A percentile compares a stretch with the other conserved stretches of the same genome.
These are phyloP conservation scores for Ptychadena robeensis DNA, from an alignment of 2,797 vertebrate genomes.

Conservation along the genomic window DNA sequence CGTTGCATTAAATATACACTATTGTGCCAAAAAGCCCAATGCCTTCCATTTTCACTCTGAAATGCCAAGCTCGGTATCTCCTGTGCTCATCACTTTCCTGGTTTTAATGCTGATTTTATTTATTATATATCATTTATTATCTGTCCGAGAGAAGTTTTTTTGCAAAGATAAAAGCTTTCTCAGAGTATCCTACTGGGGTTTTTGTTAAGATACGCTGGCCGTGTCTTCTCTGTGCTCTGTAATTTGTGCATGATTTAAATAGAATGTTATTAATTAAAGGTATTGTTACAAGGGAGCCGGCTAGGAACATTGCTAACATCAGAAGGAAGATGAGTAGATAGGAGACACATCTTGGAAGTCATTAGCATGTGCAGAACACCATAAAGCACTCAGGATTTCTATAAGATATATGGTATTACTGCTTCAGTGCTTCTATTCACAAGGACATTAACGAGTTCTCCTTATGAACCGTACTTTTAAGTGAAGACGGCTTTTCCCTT, in stretches of 20 bases:
- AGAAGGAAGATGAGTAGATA: conserved; percentile 29
- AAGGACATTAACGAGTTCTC: conserved; percentile 40
- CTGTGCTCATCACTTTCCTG: neutral
- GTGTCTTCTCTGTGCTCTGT: conserved; percentile 4
- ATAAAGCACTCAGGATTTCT: conserved; percentile 38
- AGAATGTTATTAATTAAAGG: conserved; percentile 46
- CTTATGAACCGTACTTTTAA: conserved; percentile 9
- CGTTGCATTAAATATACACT: too few species aligned
- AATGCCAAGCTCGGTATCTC: neutral
- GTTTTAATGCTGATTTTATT: conserved; percentile 2
- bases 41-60: neutral
- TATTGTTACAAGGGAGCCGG: conserved; percentile 28
- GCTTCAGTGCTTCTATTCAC: conserved; percentile 40
- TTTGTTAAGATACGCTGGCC: neutral
- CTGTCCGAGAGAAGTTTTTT: neutral
- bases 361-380: conserved; percentile 42
- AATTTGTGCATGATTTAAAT: conserved; percentile 31
- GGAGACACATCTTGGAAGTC: conserved; percentile 39
- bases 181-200: conserved; percentile 1
- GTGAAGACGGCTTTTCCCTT: conserved; percentile 8
- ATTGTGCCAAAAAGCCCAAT: neutral
- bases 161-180: neutral
- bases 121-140: conserved; percentile 13
- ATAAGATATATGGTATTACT: conserved; percentile 34
- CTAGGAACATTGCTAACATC: conserved; percentile 37